Conservation (phyloP, 1,140 invertebrate species). For the Xylocopa sonorina region DNA sequence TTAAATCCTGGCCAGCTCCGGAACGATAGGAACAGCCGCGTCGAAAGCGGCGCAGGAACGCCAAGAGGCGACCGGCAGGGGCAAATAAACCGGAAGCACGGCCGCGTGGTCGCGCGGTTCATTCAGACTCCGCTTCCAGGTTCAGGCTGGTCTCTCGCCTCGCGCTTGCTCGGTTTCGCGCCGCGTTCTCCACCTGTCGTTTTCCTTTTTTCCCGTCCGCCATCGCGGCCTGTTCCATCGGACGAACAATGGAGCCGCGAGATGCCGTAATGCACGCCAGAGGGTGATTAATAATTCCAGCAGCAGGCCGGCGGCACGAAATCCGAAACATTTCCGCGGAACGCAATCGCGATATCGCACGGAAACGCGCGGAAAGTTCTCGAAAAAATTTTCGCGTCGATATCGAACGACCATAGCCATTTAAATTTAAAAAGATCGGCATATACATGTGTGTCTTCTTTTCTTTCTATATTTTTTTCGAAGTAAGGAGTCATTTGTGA, state of each 20-base stretch:
- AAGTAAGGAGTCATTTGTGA: too few relatives aligned
- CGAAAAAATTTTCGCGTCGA: not conserved
- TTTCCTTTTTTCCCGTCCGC: not conserved
- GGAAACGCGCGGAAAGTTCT: slow-evolving; percentile 21
- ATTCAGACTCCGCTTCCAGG: slow-evolving; percentile 63
- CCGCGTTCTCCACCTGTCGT: not conserved
- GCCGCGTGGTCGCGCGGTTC: slow-evolving; percentile 65
- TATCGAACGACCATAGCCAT: too few relatives aligned
- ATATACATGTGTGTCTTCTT: too few relatives aligned
- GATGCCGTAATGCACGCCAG: slow-evolving; percentile 59
- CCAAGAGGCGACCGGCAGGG: not conserved
- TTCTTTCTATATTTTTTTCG: too few relatives aligned
- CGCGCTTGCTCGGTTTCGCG: not conserved
- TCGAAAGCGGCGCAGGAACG: slow-evolving; percentile 11
- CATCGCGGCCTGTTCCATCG: slow-evolving; percentile 14
- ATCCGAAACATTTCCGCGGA: slow-evolving; percentile 61
- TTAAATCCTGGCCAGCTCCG: not conserved
- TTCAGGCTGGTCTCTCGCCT: slow-evolving; percentile 31
- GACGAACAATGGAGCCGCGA: slow-evolving; percentile 62
- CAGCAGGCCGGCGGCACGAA: slow-evolving; percentile 50
- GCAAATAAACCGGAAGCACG: slow-evolving; percentile 67
- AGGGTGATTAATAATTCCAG: slow-evolving; percentile 66
- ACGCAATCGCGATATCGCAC: slow-evolving; percentile 30
- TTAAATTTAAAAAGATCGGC: too few relatives aligned
- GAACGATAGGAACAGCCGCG: not conserved